Evolutionary conservation across 2,888 invertebrate genomes (phyloP).

Genomic region (Polietes domitor): DNA sequence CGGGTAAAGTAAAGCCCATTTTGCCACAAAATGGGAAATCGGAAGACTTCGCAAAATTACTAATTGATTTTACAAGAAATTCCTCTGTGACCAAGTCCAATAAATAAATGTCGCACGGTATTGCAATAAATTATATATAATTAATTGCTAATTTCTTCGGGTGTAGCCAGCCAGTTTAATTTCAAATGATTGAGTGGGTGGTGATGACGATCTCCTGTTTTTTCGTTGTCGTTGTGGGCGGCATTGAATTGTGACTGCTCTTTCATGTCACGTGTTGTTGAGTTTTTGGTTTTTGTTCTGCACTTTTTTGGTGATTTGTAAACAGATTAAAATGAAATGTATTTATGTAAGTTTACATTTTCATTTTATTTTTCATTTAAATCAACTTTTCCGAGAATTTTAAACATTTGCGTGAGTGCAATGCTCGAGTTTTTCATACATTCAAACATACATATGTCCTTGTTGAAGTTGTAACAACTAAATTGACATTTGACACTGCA

Average conservation of each 20-base stretch:
- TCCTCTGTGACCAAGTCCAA: too few relatives aligned
- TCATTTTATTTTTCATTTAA: slow-evolving; percentile 21
- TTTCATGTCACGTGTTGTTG: neutral
- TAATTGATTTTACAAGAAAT: too few relatives aligned
- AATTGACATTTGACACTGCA: slow-evolving; percentile 41
- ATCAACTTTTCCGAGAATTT: slow-evolving; percentile 31
- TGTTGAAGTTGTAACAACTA: slow-evolving; percentile 9
- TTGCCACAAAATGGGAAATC: too few relatives aligned
- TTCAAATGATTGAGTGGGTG: neutral
- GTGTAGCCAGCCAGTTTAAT: neutral
- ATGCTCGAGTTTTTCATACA: too few relatives aligned
- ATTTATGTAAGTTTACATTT: slow-evolving; percentile 21
- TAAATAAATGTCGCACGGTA: too few relatives aligned
- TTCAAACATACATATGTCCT: slow-evolving; percentile 23
- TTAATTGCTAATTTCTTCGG: too few relatives aligned
- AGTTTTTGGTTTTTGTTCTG: slow-evolving; percentile 27
- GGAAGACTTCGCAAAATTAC: too few relatives aligned
- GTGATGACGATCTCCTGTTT: neutral
- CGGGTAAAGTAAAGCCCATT: too few relatives aligned
- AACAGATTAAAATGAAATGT: slow-evolving; percentile 34
- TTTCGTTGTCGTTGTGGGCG: too few relatives aligned
- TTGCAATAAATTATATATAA: too few relatives aligned
- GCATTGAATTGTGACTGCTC: neutral
- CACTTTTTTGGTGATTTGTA: slow-evolving; percentile 38
- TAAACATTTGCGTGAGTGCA: slow-evolving; percentile 26